A percentile compares a stretch with the other conserved stretches of the same genome.
phyloP scores from a whole-genome alignment of 2,888 invertebrate genomes.

The Lochmaea crataegi region DNA sequence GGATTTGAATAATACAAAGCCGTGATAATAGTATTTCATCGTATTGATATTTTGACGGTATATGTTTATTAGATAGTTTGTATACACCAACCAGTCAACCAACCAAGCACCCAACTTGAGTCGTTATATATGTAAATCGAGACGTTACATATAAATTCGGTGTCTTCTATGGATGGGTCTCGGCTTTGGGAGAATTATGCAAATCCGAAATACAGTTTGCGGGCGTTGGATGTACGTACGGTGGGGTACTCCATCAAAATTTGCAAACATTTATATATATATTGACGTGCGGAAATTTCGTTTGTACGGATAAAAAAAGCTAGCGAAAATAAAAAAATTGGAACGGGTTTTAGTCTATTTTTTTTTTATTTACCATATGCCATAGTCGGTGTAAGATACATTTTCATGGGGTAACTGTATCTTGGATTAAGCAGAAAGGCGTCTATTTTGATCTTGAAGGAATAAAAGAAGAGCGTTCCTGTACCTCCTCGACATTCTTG shows the following conservation, averaged over 20 bases:
- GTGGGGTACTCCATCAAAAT: conserved; percentile 42
- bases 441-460: no score
- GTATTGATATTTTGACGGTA: conserved; percentile 39
- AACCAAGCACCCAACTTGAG: conserved; percentile 34
- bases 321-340: neutral
- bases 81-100: conserved; percentile 24
- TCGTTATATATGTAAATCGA: conserved; percentile 53
- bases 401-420: neutral
- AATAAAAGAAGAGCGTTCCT: no score
- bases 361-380: no score
- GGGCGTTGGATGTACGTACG: conserved; percentile 15
- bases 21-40: conserved; percentile 11
- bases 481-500: no score
- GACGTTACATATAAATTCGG: conserved; percentile 44
- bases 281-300: neutral
- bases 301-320: neutral
- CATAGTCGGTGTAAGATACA: neutral
- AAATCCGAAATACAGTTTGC: conserved; percentile 43
- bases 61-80: conserved; percentile 46
- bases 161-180: conserved; percentile 44
- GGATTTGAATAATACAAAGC: neutral
- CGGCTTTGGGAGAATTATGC: conserved; percentile 45
- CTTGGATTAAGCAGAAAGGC: no score
- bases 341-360: neutral
- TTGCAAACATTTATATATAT: conserved; percentile 38